Conservation (phyloP, 2,888 invertebrate species). For the Bembecia ichneumoniformis region DNA sequence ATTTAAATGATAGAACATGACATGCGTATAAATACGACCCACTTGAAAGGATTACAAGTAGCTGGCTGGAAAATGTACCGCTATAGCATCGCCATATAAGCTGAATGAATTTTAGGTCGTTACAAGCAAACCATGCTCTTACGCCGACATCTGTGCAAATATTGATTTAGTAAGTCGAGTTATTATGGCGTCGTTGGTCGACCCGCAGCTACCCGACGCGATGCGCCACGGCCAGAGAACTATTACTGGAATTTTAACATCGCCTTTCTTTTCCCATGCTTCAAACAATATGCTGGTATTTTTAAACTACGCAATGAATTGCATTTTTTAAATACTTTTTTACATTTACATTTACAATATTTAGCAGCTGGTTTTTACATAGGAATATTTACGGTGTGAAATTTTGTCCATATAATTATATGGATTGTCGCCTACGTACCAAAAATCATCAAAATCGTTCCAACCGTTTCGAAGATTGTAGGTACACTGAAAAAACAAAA, state of each 20-base stretch:
- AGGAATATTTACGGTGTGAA: too few relatives aligned
- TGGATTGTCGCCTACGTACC: too few relatives aligned
- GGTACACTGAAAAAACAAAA: too few relatives aligned
- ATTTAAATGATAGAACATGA: conserved; percentile 38
- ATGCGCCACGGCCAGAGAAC: neutral
- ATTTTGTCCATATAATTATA: too few relatives aligned
- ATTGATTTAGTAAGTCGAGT: conserved; percentile 70
- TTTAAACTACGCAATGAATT: too few relatives aligned
- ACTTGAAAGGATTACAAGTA: conserved; percentile 71
- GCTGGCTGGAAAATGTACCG: conserved; percentile 71
- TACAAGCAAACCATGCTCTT: conserved; percentile 68
- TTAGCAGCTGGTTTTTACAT: too few relatives aligned
- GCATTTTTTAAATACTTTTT: too few relatives aligned
- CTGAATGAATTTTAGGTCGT: conserved; percentile 72
- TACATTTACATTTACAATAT: too few relatives aligned
- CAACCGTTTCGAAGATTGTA: too few relatives aligned
- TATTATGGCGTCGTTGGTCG: conserved; percentile 46
- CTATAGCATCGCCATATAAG: conserved; percentile 71
- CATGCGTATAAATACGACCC: conserved; percentile 63
- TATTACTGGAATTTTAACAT: conserved; percentile 17
- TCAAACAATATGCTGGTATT: too few relatives aligned
- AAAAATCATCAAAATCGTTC: too few relatives aligned
- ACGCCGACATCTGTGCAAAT: conserved; percentile 71
- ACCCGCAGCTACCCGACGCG: conserved; percentile 21
- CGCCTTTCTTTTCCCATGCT: conserved; percentile 25